Percentiles rank a stretch among this genome's conserved stretches.
phyloP scores from a whole-genome alignment of 2,888 invertebrate species.

The Leucoptera coffeella region DNA sequence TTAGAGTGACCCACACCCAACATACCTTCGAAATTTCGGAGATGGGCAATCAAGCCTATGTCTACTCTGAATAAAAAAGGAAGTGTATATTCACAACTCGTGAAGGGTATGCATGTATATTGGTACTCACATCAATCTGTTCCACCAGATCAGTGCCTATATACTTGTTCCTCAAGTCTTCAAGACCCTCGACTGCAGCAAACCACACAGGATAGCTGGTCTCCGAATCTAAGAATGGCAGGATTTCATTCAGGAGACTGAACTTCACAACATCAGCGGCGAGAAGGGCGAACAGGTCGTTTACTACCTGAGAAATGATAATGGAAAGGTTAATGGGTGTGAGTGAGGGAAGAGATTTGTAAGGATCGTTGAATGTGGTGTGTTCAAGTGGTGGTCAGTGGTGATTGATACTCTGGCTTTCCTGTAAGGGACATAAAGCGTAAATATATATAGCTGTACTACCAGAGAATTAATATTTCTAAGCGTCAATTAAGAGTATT shows the following conservation, averaged over 20 bases:
- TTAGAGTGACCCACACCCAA: too few species aligned
- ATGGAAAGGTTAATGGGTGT: too few species aligned
- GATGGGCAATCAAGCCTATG: neutral
- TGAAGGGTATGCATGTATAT: neutral
- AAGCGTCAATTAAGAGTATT: too few species aligned
- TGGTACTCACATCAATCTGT: constrained; percentile 21
- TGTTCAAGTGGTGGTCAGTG: too few species aligned
- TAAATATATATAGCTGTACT: too few species aligned
- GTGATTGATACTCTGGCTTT: too few species aligned
- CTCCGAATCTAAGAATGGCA: constrained; percentile 61
- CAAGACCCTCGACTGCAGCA: constrained; percentile 50
- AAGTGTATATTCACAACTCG: neutral
- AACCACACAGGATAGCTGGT: constrained; percentile 70
- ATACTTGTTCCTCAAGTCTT: constrained; percentile 23
- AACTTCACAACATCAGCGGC: constrained; percentile 56
- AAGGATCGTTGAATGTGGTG: too few species aligned
- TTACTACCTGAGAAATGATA: constrained; percentile 57
- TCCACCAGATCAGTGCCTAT: constrained; percentile 16
- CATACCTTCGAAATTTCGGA: too few species aligned
- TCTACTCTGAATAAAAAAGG: neutral
- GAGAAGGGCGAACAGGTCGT: constrained; percentile 69
- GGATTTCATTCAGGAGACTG: constrained; percentile 47
- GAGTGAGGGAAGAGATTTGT: too few species aligned
- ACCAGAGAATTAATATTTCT: too few species aligned
- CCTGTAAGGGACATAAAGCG: too few species aligned